Conservation (phyloP, 2,888 invertebrate genomes). For the Acleris sparsana region DNA sequence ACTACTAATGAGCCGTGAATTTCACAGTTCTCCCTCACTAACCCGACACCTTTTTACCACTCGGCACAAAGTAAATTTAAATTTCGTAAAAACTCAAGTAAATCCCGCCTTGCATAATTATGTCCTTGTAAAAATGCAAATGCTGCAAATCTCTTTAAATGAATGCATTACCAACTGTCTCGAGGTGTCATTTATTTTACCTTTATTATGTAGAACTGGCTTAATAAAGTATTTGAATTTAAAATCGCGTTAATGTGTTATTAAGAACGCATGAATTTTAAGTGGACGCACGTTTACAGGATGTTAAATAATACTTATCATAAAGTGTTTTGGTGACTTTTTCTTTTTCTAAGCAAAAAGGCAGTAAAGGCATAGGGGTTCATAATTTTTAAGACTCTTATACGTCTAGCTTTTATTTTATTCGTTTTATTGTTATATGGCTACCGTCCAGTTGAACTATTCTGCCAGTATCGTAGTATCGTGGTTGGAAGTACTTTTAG, state of each 20-base stretch:
- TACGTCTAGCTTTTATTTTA: too few relatives aligned
- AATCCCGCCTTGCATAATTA: constrained; percentile 29
- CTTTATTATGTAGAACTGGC: constrained; percentile 13
- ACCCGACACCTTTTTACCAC: constrained; percentile 12
- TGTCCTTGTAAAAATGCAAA: constrained; percentile 29
- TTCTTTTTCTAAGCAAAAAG: too few relatives aligned
- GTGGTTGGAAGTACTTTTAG: too few relatives aligned
- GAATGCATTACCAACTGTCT: constrained; percentile 18
- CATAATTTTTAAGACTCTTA: too few relatives aligned
- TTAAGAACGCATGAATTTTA: not conserved
- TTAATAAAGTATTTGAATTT: constrained; percentile 21
- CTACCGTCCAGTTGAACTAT: too few relatives aligned
- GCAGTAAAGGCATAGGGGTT: too few relatives aligned
- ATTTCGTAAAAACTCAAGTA: constrained; percentile 13
- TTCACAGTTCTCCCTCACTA: not conserved
- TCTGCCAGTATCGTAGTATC: too few relatives aligned
- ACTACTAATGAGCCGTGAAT: constrained; percentile 4
- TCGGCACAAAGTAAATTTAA: constrained; percentile 10
- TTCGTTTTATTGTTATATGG: too few relatives aligned
- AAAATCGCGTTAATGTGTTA: constrained; percentile 7
- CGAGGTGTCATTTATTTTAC: constrained; percentile 12
- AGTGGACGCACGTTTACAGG: not conserved
- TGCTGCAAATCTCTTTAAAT: constrained; percentile 27
- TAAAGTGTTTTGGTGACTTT: too few relatives aligned
- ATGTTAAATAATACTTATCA: too few relatives aligned